phyloP scores from a whole-genome alignment of 2,113 vertebrate species.

The Elachura formosa region DNA sequence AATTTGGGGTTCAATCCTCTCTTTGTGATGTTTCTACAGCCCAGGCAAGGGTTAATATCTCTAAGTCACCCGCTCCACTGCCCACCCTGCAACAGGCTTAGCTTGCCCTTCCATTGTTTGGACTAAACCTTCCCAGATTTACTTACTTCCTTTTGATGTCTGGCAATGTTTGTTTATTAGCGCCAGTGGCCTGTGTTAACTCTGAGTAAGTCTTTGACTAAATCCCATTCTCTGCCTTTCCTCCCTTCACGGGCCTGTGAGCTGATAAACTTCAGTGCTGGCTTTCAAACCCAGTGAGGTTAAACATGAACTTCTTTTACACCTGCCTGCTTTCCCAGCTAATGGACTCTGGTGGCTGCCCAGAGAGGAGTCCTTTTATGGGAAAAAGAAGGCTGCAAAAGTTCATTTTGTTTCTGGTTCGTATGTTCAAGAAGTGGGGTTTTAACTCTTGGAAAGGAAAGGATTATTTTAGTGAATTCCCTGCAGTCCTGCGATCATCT shows the following conservation, averaged over 20 bases:
- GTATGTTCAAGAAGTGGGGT: not conserved
- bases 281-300: constrained; percentile 57
- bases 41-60: constrained; percentile 63
- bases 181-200: constrained; percentile 68
- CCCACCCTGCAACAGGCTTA: constrained; percentile 45
- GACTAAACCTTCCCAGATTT: constrained; percentile 66
- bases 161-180: constrained; percentile 75
- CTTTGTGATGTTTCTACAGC: not conserved
- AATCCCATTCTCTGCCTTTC: constrained; percentile 62
- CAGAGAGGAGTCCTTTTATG: constrained; percentile 31
- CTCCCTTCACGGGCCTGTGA: constrained; percentile 60
- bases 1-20: not conserved
- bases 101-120: constrained; percentile 70
- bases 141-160: constrained; percentile 74
- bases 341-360: not conserved
- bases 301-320: constrained; percentile 66
- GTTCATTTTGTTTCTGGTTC: not conserved
- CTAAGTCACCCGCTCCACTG: constrained; percentile 33
- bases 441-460: constrained; percentile 20
- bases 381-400: constrained; percentile 13
- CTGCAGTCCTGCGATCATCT: not conserved
- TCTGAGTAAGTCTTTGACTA: constrained; percentile 64
- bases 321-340: constrained; percentile 55
- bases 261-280: constrained; percentile 61
- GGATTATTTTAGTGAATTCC: not conserved